Percentiles rank a stretch among this genome's conserved stretches.
Conservation (phyloP, 1,140 invertebrate species). For the Zaprionus gabonicus region DNA sequence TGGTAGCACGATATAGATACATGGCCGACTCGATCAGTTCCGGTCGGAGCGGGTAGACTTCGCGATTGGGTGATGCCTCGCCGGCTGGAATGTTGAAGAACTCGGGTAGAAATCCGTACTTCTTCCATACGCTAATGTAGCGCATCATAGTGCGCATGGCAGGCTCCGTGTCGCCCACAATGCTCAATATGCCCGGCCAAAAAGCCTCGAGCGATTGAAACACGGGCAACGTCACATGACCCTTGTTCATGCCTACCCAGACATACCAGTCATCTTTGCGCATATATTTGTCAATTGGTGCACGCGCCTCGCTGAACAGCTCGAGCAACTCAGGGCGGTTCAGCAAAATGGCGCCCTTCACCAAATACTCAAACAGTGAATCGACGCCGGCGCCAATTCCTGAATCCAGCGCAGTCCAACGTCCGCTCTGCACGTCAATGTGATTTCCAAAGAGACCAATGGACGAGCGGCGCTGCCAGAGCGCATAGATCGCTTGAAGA, state of each 20-base stretch:
- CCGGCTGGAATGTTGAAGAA: conserved; percentile 97
- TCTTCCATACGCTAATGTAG: conserved; percentile 97
- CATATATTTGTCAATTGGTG: conserved; percentile 94
- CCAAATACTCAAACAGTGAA: conserved; percentile 99
- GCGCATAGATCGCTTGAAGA: conserved; percentile 94
- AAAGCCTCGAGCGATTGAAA: conserved; percentile 99
- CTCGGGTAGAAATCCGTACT: conserved; percentile 98
- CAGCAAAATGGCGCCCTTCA: conserved; percentile 94
- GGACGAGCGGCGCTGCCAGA: conserved; percentile 94
- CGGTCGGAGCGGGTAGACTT: conserved; percentile 97
- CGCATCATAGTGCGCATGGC: conserved; percentile 97
- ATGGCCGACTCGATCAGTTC: conserved; percentile 98
- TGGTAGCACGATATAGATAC: conserved; percentile 97
- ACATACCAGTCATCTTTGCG: conserved; percentile 97
- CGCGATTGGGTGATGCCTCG: conserved; percentile 92
- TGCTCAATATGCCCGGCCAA: conserved; percentile 98
- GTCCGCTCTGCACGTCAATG: conserved; percentile 96
- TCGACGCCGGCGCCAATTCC: conserved; percentile 97
- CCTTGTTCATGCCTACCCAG: conserved; percentile 98
- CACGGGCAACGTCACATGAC: conserved; percentile 96
- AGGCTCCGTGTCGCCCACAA: conserved; percentile 94
- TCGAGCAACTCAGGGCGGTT: conserved; percentile 94
- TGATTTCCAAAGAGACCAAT: conserved; percentile 98
- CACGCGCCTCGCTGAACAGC: conserved; percentile 94
- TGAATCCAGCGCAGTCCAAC: conserved; percentile 98